Evolutionary conservation across 1,140 invertebrate genomes (phyloP).

Genomic region (Zaprionus africanus): DNA sequence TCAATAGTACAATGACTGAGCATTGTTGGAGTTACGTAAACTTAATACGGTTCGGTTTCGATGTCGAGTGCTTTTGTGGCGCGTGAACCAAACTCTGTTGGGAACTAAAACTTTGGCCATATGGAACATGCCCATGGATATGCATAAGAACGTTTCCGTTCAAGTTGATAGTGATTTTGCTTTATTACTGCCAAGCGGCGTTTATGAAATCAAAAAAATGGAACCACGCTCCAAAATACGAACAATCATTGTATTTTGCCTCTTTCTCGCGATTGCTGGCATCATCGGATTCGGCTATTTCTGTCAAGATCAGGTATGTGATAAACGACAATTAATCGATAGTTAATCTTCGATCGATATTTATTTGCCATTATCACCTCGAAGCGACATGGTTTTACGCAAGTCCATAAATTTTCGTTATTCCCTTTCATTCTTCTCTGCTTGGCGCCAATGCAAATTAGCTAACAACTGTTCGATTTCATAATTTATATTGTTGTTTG

Average conservation of each 20-base stretch:
- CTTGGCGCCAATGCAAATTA: conserved; percentile 80
- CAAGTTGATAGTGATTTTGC: conserved; percentile 91
- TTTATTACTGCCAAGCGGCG: conserved; percentile 88
- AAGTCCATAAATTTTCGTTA: conserved; percentile 49
- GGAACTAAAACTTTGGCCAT: conserved; percentile 32
- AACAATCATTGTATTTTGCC: conserved; percentile 91
- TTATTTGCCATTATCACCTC: conserved; percentile 18
- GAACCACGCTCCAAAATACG: conserved; percentile 90
- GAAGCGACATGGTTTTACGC: conserved; percentile 30
- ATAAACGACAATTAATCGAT: conserved; percentile 29
- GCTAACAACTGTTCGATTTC: conserved; percentile 48
- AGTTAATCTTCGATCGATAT: conserved; percentile 11
- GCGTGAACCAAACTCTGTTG: not conserved
- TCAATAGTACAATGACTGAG: not conserved
- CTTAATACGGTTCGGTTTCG: conserved; percentile 15
- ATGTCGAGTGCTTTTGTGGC: not conserved
- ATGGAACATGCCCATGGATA: conserved; percentile 85
- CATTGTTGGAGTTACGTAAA: conserved; percentile 1
- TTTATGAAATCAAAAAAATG: conserved; percentile 91
- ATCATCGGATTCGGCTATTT: conserved; percentile 95
- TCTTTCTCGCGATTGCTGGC: conserved; percentile 91
- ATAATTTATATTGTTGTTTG: conserved; percentile 70
- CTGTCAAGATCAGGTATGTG: conserved; percentile 91
- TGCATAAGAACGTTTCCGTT: conserved; percentile 90
- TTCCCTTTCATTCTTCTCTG: conserved; percentile 23